phyloP scores from a whole-genome alignment of 2,797 vertebrate genomes.

The Coregonus suidteri region DNA sequence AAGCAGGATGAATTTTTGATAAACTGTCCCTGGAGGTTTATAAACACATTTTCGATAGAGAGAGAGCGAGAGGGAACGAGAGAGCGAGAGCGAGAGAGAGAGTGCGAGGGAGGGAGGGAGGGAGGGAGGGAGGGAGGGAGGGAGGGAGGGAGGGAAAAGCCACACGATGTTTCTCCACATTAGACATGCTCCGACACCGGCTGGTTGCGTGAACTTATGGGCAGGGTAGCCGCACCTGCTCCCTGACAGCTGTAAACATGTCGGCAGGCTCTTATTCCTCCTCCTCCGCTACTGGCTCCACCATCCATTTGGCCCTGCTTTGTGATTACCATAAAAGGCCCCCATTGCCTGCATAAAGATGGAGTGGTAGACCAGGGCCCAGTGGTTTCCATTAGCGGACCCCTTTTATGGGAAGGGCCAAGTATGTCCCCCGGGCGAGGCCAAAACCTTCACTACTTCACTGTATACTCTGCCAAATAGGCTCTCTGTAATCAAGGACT shows the following conservation, averaged over 20 bases:
- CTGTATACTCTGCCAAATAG: slow-evolving; percentile 52
- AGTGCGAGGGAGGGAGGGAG: neutral
- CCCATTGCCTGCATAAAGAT: slow-evolving; percentile 85
- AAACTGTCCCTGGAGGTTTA: slow-evolving; percentile 82
- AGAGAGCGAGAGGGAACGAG: neutral
- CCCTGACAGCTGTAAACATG: slow-evolving; percentile 76
- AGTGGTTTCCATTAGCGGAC: slow-evolving; percentile 88
- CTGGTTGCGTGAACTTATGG: slow-evolving; percentile 70
- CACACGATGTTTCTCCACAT: slow-evolving; percentile 73
- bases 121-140: neutral
- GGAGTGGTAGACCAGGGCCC: slow-evolving; percentile 65
- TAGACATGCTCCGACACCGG: slow-evolving; percentile 72
- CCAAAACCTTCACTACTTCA: slow-evolving; percentile 54
- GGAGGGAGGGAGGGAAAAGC: slow-evolving; percentile 13
- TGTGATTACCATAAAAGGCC: slow-evolving; percentile 85
- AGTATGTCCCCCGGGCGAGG: slow-evolving; percentile 81
- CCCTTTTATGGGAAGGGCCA: slow-evolving; percentile 85
- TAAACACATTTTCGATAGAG: slow-evolving; percentile 73
- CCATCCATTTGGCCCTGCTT: slow-evolving; percentile 82
- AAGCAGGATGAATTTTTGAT: slow-evolving; percentile 86
- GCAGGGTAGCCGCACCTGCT: slow-evolving; percentile 67
- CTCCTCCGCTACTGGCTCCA: slow-evolving; percentile 59
- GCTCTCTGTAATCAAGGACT: slow-evolving; percentile 62
- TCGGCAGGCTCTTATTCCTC: slow-evolving; percentile 32
- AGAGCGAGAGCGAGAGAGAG: neutral